Conservation (phyloP, 2,888 invertebrate genomes). For the Tolmerus cingulatus region DNA sequence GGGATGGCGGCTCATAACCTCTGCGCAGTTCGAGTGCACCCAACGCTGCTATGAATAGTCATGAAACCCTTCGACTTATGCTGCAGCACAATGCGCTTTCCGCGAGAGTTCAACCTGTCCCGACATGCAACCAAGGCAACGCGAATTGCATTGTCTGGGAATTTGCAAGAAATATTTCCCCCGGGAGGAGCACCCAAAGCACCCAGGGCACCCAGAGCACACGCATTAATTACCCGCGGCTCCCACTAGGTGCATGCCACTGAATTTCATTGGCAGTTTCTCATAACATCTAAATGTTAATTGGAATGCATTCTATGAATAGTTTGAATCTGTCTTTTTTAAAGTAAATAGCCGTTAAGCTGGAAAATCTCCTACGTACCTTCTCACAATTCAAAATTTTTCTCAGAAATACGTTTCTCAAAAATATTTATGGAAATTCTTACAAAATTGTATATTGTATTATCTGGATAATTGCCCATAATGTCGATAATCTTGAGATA, state of each 20-base stretch:
- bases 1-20: neutral
- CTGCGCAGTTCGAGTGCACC: neutral
- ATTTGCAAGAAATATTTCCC: neutral
- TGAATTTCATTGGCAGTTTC: neutral
- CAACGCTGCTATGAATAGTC: neutral
- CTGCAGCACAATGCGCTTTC: neutral
- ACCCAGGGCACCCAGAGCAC: neutral
- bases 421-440: neutral
- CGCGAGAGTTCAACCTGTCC: neutral
- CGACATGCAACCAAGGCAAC: neutral
- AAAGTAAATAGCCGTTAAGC: neutral
- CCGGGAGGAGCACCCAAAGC: neutral
- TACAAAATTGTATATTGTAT: neutral
- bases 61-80: neutral
- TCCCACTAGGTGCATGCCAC: neutral
- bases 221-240: neutral
- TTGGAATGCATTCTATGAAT: neutral
- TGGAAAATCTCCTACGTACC: neutral
- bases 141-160: neutral
- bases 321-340: neutral
- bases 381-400: neutral
- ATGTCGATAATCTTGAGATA: neutral
- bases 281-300: neutral
- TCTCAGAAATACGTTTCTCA: neutral
- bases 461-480: neutral